Evolutionary conservation across 2,797 vertebrate genomes (phyloP).

Genomic region (Rhynchotus rufescens): DNA sequence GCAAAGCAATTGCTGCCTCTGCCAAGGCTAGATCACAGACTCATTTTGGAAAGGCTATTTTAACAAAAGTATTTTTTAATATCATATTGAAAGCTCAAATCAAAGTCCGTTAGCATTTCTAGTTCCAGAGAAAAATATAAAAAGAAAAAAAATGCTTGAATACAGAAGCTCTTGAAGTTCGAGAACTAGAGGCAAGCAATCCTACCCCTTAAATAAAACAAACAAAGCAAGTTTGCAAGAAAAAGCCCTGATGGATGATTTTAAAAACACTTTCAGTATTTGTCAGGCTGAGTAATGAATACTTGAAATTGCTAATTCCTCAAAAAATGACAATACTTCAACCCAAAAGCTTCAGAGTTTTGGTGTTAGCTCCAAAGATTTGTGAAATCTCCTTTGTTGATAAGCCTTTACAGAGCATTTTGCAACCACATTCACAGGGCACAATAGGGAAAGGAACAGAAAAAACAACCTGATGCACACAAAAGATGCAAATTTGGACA

Average conservation of each 20-base stretch:
- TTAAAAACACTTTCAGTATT: neutral
- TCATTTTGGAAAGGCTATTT: neutral
- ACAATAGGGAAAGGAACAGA: neutral
- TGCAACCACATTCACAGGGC: neutral
- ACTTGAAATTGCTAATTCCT: neutral
- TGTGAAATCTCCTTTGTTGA: neutral
- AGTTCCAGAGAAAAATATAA: neutral
- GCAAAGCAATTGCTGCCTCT: neutral
- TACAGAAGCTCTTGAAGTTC: neutral
- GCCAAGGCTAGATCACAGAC: neutral
- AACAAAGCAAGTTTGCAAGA: neutral
- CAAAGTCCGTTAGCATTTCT: neutral
- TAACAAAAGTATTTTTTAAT: neutral
- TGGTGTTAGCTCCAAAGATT: neutral
- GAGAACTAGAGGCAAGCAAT: neutral
- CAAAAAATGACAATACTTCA: neutral
- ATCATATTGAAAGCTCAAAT: neutral
- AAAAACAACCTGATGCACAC: rapidly evolving
- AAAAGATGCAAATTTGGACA: neutral
- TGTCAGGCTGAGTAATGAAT: neutral
- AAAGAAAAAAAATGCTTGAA: neutral
- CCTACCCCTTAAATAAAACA: neutral
- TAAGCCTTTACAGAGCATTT: neutral
- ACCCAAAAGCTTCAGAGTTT: neutral
- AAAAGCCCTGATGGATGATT: neutral